A percentile compares a stretch with the other conserved stretches of the same genome.
Conservation (phyloP, 2,888 invertebrate species). For the Sesamia inferens region DNA sequence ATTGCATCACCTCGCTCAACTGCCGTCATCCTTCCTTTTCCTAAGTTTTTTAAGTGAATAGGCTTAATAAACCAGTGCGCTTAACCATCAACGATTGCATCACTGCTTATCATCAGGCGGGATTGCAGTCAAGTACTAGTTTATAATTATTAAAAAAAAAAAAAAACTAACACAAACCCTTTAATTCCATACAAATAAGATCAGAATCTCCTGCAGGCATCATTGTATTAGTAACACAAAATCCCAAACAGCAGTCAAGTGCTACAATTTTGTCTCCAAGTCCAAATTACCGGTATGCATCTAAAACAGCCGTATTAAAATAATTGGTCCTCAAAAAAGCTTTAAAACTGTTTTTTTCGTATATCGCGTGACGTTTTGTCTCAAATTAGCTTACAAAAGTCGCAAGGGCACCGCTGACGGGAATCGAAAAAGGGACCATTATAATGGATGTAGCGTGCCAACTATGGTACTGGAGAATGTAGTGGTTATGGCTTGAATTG, state of each 20-base stretch:
- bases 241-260: slow-evolving; percentile 1
- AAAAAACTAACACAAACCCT: no score
- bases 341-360: slow-evolving; percentile 56
- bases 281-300: slow-evolving; percentile 45
- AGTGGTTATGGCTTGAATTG: slow-evolving; percentile 48
- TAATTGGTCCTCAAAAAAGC: slow-evolving; percentile 60
- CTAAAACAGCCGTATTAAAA: slow-evolving; percentile 59
- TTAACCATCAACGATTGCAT: no score
- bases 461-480: slow-evolving; percentile 64
- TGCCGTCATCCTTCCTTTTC: no score
- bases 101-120: no score
- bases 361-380: slow-evolving; percentile 80
- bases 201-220: background rate
- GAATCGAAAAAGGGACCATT: slow-evolving; percentile 76
- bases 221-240: slow-evolving; percentile 4
- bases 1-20: no score
- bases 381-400: slow-evolving; percentile 82
- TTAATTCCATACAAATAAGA: background rate
- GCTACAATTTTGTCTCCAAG: slow-evolving; percentile 55
- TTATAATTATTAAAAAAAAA: no score
- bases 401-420: slow-evolving; percentile 75
- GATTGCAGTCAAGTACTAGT: no score
- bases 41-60: no score
- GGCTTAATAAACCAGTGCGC: no score
- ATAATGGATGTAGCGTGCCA: slow-evolving; percentile 81